Conservation (phyloP, 2,797 vertebrate species). For the Pseudomugil tenellus region DNA sequence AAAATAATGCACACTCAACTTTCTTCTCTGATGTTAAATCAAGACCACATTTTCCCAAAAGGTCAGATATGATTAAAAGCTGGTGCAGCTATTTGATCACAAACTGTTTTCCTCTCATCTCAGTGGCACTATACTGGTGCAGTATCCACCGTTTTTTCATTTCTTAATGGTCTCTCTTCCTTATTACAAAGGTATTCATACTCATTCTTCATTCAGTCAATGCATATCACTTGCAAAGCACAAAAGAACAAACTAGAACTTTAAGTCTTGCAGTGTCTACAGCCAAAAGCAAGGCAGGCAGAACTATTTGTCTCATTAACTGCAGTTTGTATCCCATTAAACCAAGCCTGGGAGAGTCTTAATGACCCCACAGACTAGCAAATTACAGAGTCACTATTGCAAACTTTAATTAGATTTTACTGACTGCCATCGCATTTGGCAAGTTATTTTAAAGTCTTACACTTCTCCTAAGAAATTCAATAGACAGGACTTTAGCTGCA, state of each 20-base stretch:
- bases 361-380: conserved; percentile 74
- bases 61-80: conserved; percentile 73
- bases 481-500: conserved; percentile 34
- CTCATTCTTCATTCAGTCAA: conserved; percentile 15
- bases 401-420: conserved; percentile 83
- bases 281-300: conserved; percentile 66
- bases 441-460: conserved; percentile 67
- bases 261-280: conserved; percentile 62
- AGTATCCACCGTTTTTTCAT: conserved; percentile 17
- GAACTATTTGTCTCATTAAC: conserved; percentile 76
- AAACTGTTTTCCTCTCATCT: conserved; percentile 41
- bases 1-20: conserved; percentile 53
- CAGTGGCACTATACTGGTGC: conserved; percentile 33
- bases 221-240: conserved; percentile 47
- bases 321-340: conserved; percentile 79
- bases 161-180: conserved; percentile 14
- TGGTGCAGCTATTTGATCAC: conserved; percentile 56
- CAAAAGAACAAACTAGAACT: conserved; percentile 56
- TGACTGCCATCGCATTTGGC: conserved; percentile 68
- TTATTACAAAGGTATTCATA: conserved; percentile 30
- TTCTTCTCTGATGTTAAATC: conserved; percentile 71
- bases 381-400: conserved; percentile 79
- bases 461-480: conserved; percentile 51
- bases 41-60: conserved; percentile 62
- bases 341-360: conserved; percentile 67